Conservation (phyloP, 2,888 invertebrate genomes). For the Tyria jacobaeae region DNA sequence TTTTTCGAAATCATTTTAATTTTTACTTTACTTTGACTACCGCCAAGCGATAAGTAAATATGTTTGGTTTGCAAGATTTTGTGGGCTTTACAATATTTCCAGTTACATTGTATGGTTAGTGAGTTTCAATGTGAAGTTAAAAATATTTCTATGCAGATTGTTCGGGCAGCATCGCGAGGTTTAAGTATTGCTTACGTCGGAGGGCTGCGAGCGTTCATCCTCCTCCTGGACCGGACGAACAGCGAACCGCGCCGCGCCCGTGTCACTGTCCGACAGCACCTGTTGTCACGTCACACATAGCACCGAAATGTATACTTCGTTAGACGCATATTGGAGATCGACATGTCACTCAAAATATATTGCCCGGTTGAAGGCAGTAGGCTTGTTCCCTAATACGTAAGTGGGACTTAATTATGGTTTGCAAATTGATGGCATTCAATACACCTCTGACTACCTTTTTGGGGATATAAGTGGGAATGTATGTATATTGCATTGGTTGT, state of each 20-base stretch:
- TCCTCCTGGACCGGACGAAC: conserved; percentile 90
- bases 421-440: too few species aligned
- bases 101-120: neutral
- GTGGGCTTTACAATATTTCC: too few species aligned
- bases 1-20: neutral
- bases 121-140: neutral
- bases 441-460: too few species aligned
- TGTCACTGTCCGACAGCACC: conserved; percentile 85
- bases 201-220: conserved; percentile 86
- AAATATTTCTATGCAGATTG: conserved; percentile 8
- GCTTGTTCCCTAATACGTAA: too few species aligned
- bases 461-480: too few species aligned
- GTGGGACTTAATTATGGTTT: too few species aligned
- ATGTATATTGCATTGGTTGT: too few species aligned
- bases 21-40: neutral
- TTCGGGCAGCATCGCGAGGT: conserved; percentile 21
- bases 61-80: neutral
- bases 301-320: conserved; percentile 42
- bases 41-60: neutral
- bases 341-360: neutral
- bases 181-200: conserved; percentile 74
- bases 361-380: too few species aligned
- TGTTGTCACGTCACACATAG: conserved; percentile 63
- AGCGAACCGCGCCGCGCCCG: conserved; percentile 87
- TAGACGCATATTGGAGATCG: conserved; percentile 31